These are phyloP conservation scores for Prinia subflava DNA, from an alignment of 2,113 vertebrate genomes.

Conservation along the genomic window DNA sequence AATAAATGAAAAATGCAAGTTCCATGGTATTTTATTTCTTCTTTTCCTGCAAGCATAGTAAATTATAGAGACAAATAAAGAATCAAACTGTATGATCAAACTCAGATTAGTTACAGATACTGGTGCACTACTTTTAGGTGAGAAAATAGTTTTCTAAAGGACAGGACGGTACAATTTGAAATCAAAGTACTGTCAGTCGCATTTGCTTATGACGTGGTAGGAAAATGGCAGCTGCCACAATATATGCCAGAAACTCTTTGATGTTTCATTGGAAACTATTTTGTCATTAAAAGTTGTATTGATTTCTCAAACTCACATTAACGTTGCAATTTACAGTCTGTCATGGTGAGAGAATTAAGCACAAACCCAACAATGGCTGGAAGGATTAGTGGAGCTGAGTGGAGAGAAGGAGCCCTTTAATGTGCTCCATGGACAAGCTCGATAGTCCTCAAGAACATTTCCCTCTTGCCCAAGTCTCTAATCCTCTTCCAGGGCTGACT, in stretches of 20 bases:
- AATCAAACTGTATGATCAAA: neutral
- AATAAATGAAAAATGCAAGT: neutral
- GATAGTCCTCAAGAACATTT: neutral
- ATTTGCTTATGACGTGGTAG: neutral
- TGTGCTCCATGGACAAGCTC: neutral
- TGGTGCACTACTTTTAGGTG: neutral
- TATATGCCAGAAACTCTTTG: neutral
- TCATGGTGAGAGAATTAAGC: neutral
- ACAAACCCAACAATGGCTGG: neutral
- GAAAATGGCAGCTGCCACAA: neutral
- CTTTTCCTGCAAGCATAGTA: neutral
- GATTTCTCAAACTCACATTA: neutral
- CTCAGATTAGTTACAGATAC: neutral
- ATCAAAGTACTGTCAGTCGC: neutral
- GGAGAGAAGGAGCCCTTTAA: neutral
- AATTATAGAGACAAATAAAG: neutral
- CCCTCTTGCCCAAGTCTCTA: neutral
- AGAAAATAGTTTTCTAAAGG: neutral
- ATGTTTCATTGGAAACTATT: neutral
- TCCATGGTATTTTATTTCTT: neutral
- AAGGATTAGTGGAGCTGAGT: constrained; percentile 4
- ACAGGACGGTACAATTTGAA: neutral
- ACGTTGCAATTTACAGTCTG: neutral
- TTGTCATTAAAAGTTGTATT: neutral
- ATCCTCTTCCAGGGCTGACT: constrained; percentile 20